These are phyloP conservation scores for Conchocele bisecta DNA, from an alignment of 2,888 invertebrate genomes.

Conservation along the genomic window DNA sequence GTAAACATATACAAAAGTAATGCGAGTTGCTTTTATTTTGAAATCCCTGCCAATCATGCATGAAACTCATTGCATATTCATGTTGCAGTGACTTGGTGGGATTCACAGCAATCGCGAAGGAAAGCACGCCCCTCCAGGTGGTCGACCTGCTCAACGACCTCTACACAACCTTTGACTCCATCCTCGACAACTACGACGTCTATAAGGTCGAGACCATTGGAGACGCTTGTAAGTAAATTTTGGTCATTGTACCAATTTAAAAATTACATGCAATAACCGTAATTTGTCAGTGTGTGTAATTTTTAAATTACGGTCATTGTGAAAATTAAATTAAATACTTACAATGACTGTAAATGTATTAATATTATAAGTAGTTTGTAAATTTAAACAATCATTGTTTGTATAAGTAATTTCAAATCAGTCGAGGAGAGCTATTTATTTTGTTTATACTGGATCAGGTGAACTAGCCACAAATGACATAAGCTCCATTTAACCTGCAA, in stretches of 20 bases:
- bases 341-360: conserved; percentile 76
- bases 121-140: conserved; percentile 72
- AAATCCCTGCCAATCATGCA: too few relatives aligned
- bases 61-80: conserved; percentile 44
- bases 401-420: too few relatives aligned
- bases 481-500: too few relatives aligned
- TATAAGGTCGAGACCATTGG: conserved; percentile 75
- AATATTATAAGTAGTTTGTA: too few relatives aligned
- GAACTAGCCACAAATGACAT: too few relatives aligned
- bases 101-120: conserved; percentile 72
- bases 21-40: background rate
- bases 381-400: too few relatives aligned
- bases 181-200: conserved; percentile 72
- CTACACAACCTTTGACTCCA: conserved; percentile 74
- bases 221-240: conserved; percentile 66
- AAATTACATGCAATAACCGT: too few relatives aligned
- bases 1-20: background rate
- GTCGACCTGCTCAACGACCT: conserved; percentile 74
- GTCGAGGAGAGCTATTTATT: too few relatives aligned
- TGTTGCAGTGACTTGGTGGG: conserved; percentile 74
- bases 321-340: conserved; percentile 70
- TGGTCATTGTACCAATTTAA: too few relatives aligned
- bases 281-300: too few relatives aligned
- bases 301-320: too few relatives aligned
- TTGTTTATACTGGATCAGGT: too few relatives aligned